phyloP scores from a whole-genome alignment of 2,113 vertebrate species.

The Chlamydotis undulata region DNA sequence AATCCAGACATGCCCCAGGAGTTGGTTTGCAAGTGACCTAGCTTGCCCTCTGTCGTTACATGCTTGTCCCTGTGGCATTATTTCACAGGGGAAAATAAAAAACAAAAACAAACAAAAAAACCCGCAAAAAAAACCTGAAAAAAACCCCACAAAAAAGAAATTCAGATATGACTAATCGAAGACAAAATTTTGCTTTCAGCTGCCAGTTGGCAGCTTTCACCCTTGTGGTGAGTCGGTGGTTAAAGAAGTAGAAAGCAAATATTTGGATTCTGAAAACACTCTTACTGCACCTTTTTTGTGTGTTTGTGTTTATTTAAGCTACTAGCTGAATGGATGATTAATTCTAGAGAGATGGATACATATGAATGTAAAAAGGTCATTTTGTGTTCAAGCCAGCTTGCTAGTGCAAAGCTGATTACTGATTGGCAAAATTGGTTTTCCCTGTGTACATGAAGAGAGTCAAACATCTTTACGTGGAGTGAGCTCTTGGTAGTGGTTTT shows the following conservation, averaged over 20 bases:
- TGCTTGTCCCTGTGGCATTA: neutral
- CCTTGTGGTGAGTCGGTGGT: slow-evolving; percentile 4
- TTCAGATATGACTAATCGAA: slow-evolving; percentile 14
- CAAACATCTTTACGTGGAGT: neutral
- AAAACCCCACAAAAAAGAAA: neutral
- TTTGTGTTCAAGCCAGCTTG: neutral
- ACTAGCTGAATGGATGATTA: neutral
- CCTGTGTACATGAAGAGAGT: neutral
- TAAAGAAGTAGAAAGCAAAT: slow-evolving; percentile 38
- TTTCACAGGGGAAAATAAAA: neutral
- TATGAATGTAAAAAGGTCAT: neutral
- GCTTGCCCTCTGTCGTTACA: slow-evolving; percentile 3
- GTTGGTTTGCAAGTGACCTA: neutral
- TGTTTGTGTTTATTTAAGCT: slow-evolving; percentile 31
- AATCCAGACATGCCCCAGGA: neutral
- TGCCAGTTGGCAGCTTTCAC: slow-evolving; percentile 13
- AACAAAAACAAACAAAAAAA: neutral
- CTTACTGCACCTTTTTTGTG: neutral
- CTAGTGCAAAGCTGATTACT: neutral
- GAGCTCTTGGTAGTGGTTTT: neutral
- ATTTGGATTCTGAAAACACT: slow-evolving; percentile 24
- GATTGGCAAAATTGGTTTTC: neutral
- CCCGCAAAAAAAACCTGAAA: too few relatives aligned
- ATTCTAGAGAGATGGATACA: neutral
- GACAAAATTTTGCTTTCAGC: slow-evolving; percentile 28